Evolutionary conservation across 2,888 invertebrate species (phyloP), one percentile per base, ranked within the genome.

Genomic region (Leptinotarsa tumamoca): DNA sequence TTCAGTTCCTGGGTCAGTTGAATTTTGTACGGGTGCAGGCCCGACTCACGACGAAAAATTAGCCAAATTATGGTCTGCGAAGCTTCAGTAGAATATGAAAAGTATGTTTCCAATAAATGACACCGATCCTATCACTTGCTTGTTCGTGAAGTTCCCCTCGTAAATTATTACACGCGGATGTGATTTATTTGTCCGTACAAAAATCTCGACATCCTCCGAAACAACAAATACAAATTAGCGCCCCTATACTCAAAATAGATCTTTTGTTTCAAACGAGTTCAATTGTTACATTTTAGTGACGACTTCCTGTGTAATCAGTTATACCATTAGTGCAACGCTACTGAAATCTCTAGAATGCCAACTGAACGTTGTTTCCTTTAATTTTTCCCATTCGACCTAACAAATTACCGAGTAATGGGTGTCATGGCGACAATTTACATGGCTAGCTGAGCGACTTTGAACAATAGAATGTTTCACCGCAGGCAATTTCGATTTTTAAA

Each of bases 221-320:
- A 73, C 75, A 63, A 73, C 68, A 70, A 75, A 75, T 72, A 79
- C 70, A 75, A 78, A 78, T 80, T 77, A 78, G 69, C 73, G 72
- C 78, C 80, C 80, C 77, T 78, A 78, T 74, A 73, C 78, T 78
- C 58, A 74, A 80, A 80, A 80, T 80, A 79, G 80, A 80, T 80
- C 80, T 82, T 80, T 80, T 79, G 78, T 80, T 78, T 81, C 78
- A 80, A 81, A 81, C 77, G 82, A 80, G 80, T 75, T 80, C 82
- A 82, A 83, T 83, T 83, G 83, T 83, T 78, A 80, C 80, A 79
- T 83, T 83, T 83, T 84, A 84, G 82, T 82, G 80, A 79, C 79
- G 80, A 81, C 81, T 80, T 83, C 83, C 82, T 80, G 82, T 80
- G 82, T 79, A 82, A 83, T 82, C 82, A 77, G 77, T 78, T 77